Evolutionary conservation across 2,797 vertebrate species (phyloP).

Genomic region (Darevskia mixta): DNA sequence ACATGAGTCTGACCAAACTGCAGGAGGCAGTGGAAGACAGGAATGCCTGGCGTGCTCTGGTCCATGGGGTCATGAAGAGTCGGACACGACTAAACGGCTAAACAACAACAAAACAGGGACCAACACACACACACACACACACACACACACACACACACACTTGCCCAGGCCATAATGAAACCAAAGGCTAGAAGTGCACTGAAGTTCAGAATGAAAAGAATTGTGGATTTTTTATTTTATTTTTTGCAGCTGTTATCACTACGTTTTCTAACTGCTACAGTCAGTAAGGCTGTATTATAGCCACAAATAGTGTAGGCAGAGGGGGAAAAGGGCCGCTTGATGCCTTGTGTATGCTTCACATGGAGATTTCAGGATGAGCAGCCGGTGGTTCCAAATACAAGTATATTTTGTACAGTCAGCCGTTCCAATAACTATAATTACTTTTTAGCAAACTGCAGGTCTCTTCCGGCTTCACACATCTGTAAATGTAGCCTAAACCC

Average conservation of each 20-base stretch:
- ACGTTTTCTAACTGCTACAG: neutral
- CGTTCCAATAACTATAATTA: constrained; percentile 67
- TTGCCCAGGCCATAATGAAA: too few species aligned
- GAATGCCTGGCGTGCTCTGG: too few species aligned
- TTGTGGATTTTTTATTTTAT: neutral
- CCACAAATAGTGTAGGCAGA: constrained; percentile 7
- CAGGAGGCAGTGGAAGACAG: too few species aligned
- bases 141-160: too few species aligned
- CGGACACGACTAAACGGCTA: too few species aligned
- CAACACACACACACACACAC: too few species aligned
- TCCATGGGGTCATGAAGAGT: too few species aligned
- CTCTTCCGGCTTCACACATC: constrained; percentile 21
- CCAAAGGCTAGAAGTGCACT: too few species aligned
- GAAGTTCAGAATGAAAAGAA: too few species aligned
- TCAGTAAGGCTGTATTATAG: neutral
- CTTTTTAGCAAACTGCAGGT: constrained; percentile 51
- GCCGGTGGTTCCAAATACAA: constrained; percentile 27
- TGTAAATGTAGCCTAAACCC: constrained; percentile 64
- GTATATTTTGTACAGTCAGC: constrained; percentile 54
- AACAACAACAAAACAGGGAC: too few species aligned
- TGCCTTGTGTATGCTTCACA: accelerated
- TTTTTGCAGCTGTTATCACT: neutral
- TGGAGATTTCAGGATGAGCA: constrained; percentile 37
- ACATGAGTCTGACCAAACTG: too few species aligned
- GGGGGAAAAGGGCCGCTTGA: neutral